phyloP scores from a whole-genome alignment of 2,113 vertebrate species.

The Suricata suricatta region DNA sequence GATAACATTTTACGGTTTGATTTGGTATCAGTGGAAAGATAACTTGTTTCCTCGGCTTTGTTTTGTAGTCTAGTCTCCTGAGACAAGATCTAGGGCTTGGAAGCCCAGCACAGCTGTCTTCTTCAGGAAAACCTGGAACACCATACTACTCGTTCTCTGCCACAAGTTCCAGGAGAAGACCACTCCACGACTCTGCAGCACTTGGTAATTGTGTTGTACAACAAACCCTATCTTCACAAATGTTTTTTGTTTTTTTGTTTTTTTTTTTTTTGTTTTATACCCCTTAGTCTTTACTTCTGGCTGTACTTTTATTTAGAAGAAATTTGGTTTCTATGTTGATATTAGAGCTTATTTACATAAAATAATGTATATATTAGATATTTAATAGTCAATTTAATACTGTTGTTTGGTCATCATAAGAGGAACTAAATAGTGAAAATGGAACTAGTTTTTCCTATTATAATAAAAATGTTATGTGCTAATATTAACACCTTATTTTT shows the following conservation, averaged over 20 bases:
- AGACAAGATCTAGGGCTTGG: conserved; percentile 90
- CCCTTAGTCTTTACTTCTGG: background rate
- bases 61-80: conserved; percentile 89
- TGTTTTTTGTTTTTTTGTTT: background rate
- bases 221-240: background rate
- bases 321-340: conserved; percentile 25
- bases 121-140: conserved; percentile 92
- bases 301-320: conserved; percentile 4
- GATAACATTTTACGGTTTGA: background rate
- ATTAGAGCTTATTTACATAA: background rate
- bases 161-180: conserved; percentile 93
- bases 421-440: background rate
- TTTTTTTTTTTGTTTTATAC: background rate
- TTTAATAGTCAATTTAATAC: background rate
- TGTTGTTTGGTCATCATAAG: background rate
- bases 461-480: background rate
- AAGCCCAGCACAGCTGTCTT: conserved; percentile 90
- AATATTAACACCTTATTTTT: background rate
- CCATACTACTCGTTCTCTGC: conserved; percentile 92
- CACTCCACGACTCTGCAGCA: conserved; percentile 91
- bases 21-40: background rate
- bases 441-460: conserved; percentile 3
- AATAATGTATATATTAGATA: background rate
- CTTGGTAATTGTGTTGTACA: conserved; percentile 86
- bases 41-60: conserved; percentile 56